Conservation (phyloP, 37 sponge, comb jelly and placozoan genomes). For the Diacarnus erythraeanus region DNA sequence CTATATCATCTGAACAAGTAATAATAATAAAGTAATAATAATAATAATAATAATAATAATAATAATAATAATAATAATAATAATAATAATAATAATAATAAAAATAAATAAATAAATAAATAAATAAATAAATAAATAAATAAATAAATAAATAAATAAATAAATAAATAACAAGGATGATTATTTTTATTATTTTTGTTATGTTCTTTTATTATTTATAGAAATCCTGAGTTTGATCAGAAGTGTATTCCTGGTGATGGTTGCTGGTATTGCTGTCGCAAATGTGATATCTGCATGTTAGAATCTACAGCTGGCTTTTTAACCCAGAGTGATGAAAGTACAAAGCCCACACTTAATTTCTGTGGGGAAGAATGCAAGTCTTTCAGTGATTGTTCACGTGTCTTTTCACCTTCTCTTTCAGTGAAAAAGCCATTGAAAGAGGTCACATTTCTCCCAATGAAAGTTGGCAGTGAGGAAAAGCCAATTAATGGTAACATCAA, state of each 20-base stretch:
- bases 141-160: too few relatives aligned
- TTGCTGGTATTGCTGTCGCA: not conserved
- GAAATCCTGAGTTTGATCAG: not conserved
- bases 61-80: too few relatives aligned
- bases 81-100: too few relatives aligned
- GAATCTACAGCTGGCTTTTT: not conserved
- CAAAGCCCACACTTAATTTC: not conserved
- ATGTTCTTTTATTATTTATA: not conserved
- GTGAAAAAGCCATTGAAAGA: not conserved
- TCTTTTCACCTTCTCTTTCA: not conserved
- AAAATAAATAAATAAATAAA: too few relatives aligned
- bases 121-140: too few relatives aligned
- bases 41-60: too few relatives aligned
- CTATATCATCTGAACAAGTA: not conserved
- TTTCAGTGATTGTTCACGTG: not conserved
- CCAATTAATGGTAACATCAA: too few relatives aligned
- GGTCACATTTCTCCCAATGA: not conserved
- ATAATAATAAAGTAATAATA: too few relatives aligned
- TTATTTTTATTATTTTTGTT: too few relatives aligned
- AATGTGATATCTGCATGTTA: not conserved
- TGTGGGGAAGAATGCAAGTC: not conserved
- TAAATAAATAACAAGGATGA: too few relatives aligned
- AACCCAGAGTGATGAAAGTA: not conserved
- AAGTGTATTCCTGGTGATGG: not conserved
- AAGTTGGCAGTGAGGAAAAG: not conserved